A percentile compares a stretch with the other conserved stretches of the same genome.
phyloP scores from a whole-genome alignment of 2,888 invertebrate species.

The Pseudococcus jackbeardsleyi region DNA sequence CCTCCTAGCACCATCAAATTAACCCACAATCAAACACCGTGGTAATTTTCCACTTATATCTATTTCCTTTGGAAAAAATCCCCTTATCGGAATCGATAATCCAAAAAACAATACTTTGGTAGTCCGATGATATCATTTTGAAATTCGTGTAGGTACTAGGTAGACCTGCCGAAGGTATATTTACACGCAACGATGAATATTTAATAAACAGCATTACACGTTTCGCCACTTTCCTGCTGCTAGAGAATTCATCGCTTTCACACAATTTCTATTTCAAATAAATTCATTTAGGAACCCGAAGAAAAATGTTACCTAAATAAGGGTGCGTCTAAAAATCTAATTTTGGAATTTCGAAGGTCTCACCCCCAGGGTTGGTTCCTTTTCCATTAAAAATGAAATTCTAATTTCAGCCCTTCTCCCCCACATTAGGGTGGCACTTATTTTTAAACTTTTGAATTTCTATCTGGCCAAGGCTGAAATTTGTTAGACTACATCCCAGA shows the following conservation, averaged over 20 bases:
- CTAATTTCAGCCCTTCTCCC: too few species aligned
- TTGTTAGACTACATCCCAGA: too few species aligned
- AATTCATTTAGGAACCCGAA: too few species aligned
- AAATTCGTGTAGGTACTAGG: neutral
- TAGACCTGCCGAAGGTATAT: neutral
- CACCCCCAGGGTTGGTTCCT: too few species aligned
- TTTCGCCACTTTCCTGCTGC: neutral
- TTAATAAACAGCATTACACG: neutral
- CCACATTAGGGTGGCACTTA: too few species aligned
- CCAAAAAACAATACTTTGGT: neutral
- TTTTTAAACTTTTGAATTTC: too few species aligned
- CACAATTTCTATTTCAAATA: neutral
- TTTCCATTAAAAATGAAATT: too few species aligned
- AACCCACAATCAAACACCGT: slow-evolving; percentile 5
- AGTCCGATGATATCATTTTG: neutral
- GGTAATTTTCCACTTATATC: neutral
- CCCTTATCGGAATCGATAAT: neutral
- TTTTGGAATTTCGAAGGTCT: too few species aligned
- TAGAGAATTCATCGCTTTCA: neutral
- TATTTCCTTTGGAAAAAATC: neutral
- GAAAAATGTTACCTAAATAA: too few species aligned
- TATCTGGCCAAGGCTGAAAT: too few species aligned
- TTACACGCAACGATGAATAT: slow-evolving; percentile 23
- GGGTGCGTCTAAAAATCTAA: too few species aligned
- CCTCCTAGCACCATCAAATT: neutral